Evolutionary conservation across 2,888 invertebrate genomes (phyloP).

Genomic region (Eledona agricola): DNA sequence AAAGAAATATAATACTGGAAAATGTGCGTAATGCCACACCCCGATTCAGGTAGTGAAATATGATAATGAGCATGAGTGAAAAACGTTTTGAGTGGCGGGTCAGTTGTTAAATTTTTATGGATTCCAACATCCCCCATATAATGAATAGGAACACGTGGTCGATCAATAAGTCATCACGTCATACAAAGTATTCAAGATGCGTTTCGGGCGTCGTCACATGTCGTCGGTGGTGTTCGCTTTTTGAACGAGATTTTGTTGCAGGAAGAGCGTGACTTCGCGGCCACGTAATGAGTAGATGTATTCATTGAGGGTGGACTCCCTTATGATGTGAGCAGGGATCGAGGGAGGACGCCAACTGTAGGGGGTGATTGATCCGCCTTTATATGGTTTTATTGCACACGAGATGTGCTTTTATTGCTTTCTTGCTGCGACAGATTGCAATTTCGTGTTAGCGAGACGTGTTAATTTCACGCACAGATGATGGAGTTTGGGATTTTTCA

Average conservation of each 20-base stretch:
- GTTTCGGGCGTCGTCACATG: conserved; percentile 16
- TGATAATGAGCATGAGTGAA: no score
- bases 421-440: conserved; percentile 54
- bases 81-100: no score
- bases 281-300: conserved; percentile 60
- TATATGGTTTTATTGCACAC: conserved; percentile 60
- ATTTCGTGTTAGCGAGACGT: conserved; percentile 53
- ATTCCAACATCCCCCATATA: conserved; percentile 39
- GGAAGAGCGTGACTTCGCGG: conserved; percentile 56
- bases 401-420: conserved; percentile 58
- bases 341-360: conserved; percentile 49
- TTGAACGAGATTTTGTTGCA: conserved; percentile 6
- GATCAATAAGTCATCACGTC: conserved; percentile 50
- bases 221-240: conserved; percentile 16
- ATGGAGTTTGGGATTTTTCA: conserved; percentile 7
- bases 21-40: no score
- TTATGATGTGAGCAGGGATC: conserved; percentile 52
- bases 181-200: conserved; percentile 2
- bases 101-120: conserved; percentile 44
- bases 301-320: conserved; percentile 59
- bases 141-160: conserved; percentile 39
- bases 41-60: no score
- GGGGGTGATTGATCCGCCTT: conserved; percentile 57
- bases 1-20: no score
- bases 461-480: conserved; percentile 53